phyloP scores from a whole-genome alignment of 2,797 vertebrate species.

The Anisognathus igniventris region DNA sequence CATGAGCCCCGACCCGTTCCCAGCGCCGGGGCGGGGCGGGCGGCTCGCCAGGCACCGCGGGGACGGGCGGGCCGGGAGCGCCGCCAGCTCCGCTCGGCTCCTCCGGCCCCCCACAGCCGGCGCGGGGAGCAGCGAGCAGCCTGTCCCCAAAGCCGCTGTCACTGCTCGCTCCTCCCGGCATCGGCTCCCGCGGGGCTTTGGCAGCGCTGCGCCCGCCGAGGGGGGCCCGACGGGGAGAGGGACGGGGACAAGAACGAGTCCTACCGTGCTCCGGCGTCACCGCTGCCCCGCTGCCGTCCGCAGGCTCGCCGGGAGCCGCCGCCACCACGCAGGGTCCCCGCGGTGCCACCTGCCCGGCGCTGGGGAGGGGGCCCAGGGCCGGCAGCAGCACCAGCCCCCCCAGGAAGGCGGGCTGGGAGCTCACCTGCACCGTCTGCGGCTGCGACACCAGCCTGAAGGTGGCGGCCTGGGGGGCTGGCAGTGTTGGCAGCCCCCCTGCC shows the following conservation, averaged over 20 bases:
- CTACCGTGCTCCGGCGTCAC: constrained; percentile 45
- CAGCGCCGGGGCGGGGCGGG: background rate
- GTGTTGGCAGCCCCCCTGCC: background rate
- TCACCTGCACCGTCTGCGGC: constrained; percentile 68
- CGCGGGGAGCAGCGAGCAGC: rapidly evolving
- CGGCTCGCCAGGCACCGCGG: background rate
- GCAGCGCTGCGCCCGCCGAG: background rate
- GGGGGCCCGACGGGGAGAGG: background rate
- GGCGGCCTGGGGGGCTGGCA: constrained; percentile 44
- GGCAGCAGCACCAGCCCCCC: background rate
- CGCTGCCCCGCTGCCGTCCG: background rate
- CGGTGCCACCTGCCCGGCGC: background rate
- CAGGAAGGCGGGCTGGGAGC: background rate
- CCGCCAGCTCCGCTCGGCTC: background rate
- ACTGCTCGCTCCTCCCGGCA: rapidly evolving
- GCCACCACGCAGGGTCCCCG: background rate
- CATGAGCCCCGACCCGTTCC: background rate
- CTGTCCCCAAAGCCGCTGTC: rapidly evolving
- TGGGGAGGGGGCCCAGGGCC: background rate
- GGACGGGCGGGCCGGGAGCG: background rate
- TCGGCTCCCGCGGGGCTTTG: rapidly evolving
- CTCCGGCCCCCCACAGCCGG: background rate
- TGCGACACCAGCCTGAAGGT: constrained; percentile 65
- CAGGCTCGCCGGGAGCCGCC: background rate
- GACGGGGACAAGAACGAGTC: background rate